Evolutionary conservation across 1,140 invertebrate species (phyloP), one percentile per base, ranked within the genome.

Genomic region (Pomacea maculata): DNA sequence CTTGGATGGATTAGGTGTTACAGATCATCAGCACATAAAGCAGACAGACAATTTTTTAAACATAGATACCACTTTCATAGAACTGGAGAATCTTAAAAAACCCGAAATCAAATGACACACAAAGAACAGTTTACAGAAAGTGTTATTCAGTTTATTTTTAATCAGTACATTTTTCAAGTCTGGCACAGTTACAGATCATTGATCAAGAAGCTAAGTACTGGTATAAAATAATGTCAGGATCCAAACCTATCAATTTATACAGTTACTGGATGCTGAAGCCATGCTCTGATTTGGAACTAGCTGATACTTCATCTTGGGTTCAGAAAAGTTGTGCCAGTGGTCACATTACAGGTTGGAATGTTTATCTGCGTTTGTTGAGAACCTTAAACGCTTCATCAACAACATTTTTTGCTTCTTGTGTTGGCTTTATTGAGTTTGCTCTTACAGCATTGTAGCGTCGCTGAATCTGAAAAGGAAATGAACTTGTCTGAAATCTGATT

Each of bases 391-490:
- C 82, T 54, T 80, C 78, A 19, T 82, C 73, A 67, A 87, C 72
- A 67, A 86, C 75, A 72, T 84, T 85, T 71, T 80, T 80, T 6
- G 86, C 86, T 12, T 87, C 85, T 64, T 83, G 85, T 0, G 88
- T 89, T 75, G 90, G 86, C 68, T 88, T 88, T 86, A 90, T 86
- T 11, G 89, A 90, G 74, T 82, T 86, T 1, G 87, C 84, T 67
- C 89, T 71, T 4, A 90, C 89, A 73, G 86, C 78, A 78, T 90
- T 90, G 85, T 89, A 90, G 6, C 86, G 81, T 34, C 83, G 79
- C 79, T 90, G 88, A 74, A 90, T 88, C 89, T 90, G 83, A 75
- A 85, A 85, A 29, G 80, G 52, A 63, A 45, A 2, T 45, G 34
- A 45, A 45, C 34, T 61, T 12, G 25, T 34, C n/a, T 63, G 17